These are phyloP conservation scores for Ylistrum balloti DNA, from an alignment of 1,140 invertebrate genomes.

Conservation along the genomic window DNA sequence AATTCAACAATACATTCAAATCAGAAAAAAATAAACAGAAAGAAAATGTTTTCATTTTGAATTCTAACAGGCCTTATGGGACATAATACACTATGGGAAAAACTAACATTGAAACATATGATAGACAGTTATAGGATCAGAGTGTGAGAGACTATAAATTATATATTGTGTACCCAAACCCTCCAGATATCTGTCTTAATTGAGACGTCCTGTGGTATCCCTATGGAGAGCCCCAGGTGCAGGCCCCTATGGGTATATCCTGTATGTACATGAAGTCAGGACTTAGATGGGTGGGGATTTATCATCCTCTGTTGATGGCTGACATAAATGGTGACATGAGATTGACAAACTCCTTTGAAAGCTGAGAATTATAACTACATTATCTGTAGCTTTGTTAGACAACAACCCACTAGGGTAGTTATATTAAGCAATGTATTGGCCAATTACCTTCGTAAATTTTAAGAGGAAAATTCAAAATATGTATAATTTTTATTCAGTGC, in stretches of 20 bases:
- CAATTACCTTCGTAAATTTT: too few relatives aligned
- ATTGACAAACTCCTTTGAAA: neutral
- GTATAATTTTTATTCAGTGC: too few relatives aligned
- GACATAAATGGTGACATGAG: neutral
- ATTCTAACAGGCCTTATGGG: too few relatives aligned
- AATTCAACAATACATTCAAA: too few relatives aligned
- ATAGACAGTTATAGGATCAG: neutral
- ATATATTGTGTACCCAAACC: neutral
- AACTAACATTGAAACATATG: too few relatives aligned
- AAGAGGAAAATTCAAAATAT: too few relatives aligned
- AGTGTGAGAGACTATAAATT: neutral
- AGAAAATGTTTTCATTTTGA: too few relatives aligned
- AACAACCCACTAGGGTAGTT: neutral
- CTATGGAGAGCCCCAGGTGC: neutral
- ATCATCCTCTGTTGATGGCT: neutral
- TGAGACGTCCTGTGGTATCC: neutral
- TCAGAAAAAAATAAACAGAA: too few relatives aligned
- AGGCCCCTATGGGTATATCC: neutral
- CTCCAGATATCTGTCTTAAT: neutral
- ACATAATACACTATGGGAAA: too few relatives aligned
- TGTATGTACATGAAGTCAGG: neutral
- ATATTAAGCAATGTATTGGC: too few relatives aligned
- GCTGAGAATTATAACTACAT: neutral
- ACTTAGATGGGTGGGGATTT: slow-evolving; percentile 3
- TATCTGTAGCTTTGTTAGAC: neutral